Percentiles rank a stretch among this genome's conserved stretches.
Conservation (phyloP, 2,797 vertebrate species). For the Pseudochirops corinnae region DNA sequence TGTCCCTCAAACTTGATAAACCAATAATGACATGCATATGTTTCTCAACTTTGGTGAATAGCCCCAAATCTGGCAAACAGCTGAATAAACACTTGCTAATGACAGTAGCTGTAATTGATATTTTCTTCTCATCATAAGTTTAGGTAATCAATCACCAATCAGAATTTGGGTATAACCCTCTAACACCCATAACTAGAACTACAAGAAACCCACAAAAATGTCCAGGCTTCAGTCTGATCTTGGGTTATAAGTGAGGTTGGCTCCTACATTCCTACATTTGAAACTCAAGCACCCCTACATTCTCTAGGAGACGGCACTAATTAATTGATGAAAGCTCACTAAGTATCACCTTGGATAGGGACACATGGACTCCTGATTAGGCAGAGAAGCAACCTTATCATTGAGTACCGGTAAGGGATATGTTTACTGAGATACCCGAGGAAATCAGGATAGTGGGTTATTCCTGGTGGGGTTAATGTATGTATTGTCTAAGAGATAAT, state of each 20-base stretch:
- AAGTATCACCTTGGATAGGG: neutral
- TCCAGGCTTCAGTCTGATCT: neutral
- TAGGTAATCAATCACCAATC: neutral
- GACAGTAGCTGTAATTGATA: neutral
- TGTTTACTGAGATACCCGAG: neutral
- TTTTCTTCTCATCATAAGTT: neutral
- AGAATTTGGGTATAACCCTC: neutral
- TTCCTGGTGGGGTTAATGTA: neutral
- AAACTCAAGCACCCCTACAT: neutral
- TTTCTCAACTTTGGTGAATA: neutral
- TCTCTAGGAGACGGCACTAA: neutral
- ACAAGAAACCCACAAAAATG: neutral
- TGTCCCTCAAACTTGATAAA: neutral
- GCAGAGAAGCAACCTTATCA: neutral
- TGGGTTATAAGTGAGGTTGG: neutral
- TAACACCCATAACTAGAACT: neutral
- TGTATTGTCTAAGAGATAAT: neutral
- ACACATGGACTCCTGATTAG: neutral
- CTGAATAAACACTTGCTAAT: neutral
- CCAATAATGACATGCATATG: neutral
- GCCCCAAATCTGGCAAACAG: neutral
- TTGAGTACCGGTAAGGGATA: neutral
- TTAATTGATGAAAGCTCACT: neutral
- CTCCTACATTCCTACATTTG: neutral
- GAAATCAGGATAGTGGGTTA: neutral